phyloP scores from a whole-genome alignment of 2,888 invertebrate genomes.

The Myopa tessellatipennis region DNA sequence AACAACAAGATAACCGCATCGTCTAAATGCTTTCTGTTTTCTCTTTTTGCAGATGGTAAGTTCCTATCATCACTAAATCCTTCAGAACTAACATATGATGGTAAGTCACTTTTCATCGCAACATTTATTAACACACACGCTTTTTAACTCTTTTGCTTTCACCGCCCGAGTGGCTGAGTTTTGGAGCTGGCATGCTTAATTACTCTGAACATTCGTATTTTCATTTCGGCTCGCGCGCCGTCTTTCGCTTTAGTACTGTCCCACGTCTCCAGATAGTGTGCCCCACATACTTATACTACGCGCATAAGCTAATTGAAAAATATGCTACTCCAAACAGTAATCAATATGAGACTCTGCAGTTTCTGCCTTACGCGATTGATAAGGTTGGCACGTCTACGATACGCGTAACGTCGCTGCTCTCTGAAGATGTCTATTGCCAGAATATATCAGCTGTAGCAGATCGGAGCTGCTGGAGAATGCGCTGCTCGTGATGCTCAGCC shows the following conservation, averaged over 20 bases:
- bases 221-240: no score
- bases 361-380: no score
- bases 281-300: no score
- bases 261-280: no score
- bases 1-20: neutral
- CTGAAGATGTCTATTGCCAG: no score
- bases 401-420: no score
- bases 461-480: neutral
- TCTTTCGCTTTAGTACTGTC: no score
- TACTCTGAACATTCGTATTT: neutral
- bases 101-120: constrained; percentile 67
- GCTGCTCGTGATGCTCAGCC: no score
- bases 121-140: constrained; percentile 52
- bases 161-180: constrained; percentile 42
- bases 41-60: constrained; percentile 68
- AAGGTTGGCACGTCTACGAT: no score
- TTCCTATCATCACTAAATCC: constrained; percentile 69
- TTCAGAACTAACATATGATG: constrained; percentile 69
- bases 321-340: no score
- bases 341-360: no score
- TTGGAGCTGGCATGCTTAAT: constrained; percentile 8
- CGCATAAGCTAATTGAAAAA: neutral
- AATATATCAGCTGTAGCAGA: neutral
- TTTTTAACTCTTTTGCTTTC: constrained; percentile 37
- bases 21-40: constrained; percentile 37